Evolutionary conservation across 2,797 vertebrate species (phyloP), one percentile per base, ranked within the genome.

Genomic region (Phrynocephalus vlangalii): DNA sequence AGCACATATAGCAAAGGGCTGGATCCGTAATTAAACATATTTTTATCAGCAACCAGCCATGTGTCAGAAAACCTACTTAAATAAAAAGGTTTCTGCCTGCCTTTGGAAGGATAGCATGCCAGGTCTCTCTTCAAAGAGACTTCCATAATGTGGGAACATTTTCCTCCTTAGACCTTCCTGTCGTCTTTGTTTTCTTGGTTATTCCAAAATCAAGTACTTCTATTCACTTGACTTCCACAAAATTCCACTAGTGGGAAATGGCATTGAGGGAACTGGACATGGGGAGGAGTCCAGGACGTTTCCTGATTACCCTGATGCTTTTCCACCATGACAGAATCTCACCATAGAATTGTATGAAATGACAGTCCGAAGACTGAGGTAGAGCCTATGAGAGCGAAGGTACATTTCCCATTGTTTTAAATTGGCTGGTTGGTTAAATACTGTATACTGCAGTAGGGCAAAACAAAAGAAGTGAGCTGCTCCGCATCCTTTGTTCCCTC

Each of bases 391-490:
- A n/a, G 44, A 82, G 13, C 2, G 2, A 63, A 78, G 22, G 30
- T 77, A 63, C 22, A 6, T 68, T 24, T 73, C 56, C 8, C 3
- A 22, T 50, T 68, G 44, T 28, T 24, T 68, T 50, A n/a, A 75
- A 71, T 38, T 22, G 20, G 44, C 10, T 70, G n/a, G 16, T 50
- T 77, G 30, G 15, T 78, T 83, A 70, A 77, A 68, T 84, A 81
- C 33, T 33, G 33, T 33, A 70, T 60, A 44, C 2, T 18, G 38
- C 3, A n/a, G 8, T 6, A 4, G 22, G 9, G 72, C 30, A 3
- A 11, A 5, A 0, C 24, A 6, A 1, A 0, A 20, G 5, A 1
- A 0, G 0, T 11, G 52, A 6, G 30, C 11, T 56, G 56, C 75
- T 79, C 6, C 52, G 52, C n/a, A 9, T 83, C 30, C 1, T 0